Evolutionary conservation across 2,113 vertebrate genomes (phyloP), one percentile per base, ranked within the genome.

Genomic region (Quiscalus mexicanus): DNA sequence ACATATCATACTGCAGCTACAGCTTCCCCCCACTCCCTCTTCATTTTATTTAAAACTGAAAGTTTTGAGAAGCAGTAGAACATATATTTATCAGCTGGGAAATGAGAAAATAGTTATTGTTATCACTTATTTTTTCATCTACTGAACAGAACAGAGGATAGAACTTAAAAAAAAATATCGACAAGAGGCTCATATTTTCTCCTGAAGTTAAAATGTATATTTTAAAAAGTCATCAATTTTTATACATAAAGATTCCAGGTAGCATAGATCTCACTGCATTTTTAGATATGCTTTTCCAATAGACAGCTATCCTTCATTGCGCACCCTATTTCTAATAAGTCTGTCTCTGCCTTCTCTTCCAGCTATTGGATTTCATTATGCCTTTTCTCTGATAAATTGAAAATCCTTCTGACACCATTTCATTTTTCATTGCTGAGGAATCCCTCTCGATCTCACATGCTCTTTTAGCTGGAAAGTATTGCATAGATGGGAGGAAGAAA

Each of bases 361-460:
- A 95, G 59, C 42, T 81, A 28, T 18, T 95, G 83, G 71, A 95
- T 95, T 92, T 89, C 60, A 78, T 95, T 92, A 92, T 89, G 37
- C 16, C 14, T 95, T 92, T 87, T 84, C 78, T 77, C 63, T 74
- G 82, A 88, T 78, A 96, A 88, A 90, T 39, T 92, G 73, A 81
- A 95, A 96, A 96, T 45, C 42, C 68, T 90, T 70, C 83, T 89
- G 83, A 55, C 91, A 86, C 55, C 30, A 62, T 92, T 93, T 67
- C 45, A 92, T 84, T 93, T 95, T 60, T 86, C 86, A 67, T 41
- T 70, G 27, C 67, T 74, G 71, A 95, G 76, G 76, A 91, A 92
- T 84, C 55, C 79, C 35, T 69, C 83, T 92, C 62, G 18, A 44
- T 79, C 67, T 79, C 79, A 45, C 6, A 4, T 85, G 30, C 33